Evolutionary conservation across 2,888 invertebrate genomes (phyloP).

Genomic region (Acrobasis repandana): DNA sequence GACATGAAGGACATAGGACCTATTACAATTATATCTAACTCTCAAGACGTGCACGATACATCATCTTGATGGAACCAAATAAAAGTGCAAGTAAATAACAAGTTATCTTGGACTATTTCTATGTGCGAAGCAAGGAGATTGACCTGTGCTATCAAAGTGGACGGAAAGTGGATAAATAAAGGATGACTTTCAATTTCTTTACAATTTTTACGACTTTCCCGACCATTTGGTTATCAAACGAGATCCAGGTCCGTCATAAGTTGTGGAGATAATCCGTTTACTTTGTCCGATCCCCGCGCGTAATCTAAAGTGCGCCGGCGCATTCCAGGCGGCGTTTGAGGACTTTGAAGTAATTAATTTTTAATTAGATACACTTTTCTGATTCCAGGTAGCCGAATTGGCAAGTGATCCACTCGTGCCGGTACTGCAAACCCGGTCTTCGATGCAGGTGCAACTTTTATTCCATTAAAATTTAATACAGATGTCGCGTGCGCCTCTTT

Average conservation of each 20-base stretch:
- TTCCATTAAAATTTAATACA: slow-evolving; percentile 81
- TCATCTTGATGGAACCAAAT: slow-evolving; percentile 9
- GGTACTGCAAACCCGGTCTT: slow-evolving; percentile 52
- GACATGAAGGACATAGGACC: neutral
- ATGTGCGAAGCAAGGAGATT: neutral
- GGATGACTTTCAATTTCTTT: neutral
- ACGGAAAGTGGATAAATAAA: neutral
- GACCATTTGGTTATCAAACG: slow-evolving; percentile 5
- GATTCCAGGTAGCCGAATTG: slow-evolving; percentile 53
- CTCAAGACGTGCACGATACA: slow-evolving; percentile 1
- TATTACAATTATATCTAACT: slow-evolving; percentile 10
- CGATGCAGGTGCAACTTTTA: slow-evolving; percentile 72
- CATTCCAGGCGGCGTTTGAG: slow-evolving; percentile 43
- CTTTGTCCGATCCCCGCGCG: slow-evolving; percentile 29
- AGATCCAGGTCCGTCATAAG: slow-evolving; percentile 14
- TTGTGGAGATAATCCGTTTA: slow-evolving; percentile 21
- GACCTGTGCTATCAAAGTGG: neutral
- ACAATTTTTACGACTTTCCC: slow-evolving; percentile 12
- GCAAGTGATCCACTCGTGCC: slow-evolving; percentile 56
- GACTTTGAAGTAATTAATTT: slow-evolving; percentile 56
- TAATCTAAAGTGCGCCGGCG: slow-evolving; percentile 29
- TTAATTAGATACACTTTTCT: slow-evolving; percentile 67
- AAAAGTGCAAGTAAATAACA: neutral
- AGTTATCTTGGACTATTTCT: slow-evolving; percentile 3
- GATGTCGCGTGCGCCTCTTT: slow-evolving; percentile 78